These are phyloP conservation scores for Himantopus leucocephalus DNA, from an alignment of 2,113 vertebrate species.

Conservation along the genomic window DNA sequence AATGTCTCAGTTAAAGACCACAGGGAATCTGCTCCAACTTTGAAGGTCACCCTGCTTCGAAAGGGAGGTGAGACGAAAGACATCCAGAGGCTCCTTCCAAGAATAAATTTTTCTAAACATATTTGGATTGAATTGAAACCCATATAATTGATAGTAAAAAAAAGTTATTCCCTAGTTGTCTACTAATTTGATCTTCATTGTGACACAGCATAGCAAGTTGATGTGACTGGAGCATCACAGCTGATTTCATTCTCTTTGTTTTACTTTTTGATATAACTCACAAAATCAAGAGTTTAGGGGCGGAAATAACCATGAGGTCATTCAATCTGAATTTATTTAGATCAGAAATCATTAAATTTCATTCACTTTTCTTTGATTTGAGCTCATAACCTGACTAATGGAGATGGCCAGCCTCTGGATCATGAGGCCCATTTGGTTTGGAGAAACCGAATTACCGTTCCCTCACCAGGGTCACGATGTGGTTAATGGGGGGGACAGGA, in stretches of 20 bases:
- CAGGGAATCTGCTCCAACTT: neutral
- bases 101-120: neutral
- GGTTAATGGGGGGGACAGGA: neutral
- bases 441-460: neutral
- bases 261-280: neutral
- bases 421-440: neutral
- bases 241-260: neutral
- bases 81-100: neutral
- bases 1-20: neutral
- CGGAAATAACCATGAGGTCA: neutral
- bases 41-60: neutral
- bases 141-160: neutral
- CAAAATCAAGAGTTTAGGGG: neutral
- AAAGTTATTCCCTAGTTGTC: neutral
- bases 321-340: neutral
- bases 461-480: neutral
- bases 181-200: neutral
- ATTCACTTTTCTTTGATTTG: neutral
- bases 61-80: neutral
- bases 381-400: neutral
- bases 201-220: neutral
- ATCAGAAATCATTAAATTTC: neutral
- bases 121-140: neutral
- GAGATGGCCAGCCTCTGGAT: neutral
- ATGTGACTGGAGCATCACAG: neutral